A percentile compares a stretch with the other conserved stretches of the same genome.
Conservation (phyloP, 2,797 vertebrate species). For the Spinus olivaceus region DNA sequence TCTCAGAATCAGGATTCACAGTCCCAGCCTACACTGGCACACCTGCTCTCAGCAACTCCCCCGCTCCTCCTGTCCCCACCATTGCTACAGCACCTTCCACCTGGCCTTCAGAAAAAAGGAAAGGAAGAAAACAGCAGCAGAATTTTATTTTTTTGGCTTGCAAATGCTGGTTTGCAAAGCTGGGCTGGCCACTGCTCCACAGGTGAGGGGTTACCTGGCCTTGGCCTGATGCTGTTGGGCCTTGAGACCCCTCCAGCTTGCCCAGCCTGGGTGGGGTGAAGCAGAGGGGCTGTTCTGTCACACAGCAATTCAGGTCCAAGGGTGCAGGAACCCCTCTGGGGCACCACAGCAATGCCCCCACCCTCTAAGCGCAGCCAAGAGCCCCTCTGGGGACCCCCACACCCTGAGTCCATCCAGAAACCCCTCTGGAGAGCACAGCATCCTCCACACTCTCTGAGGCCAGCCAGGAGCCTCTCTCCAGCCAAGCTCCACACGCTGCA, state of each 20-base stretch:
- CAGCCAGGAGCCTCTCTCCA: background rate
- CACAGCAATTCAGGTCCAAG: background rate
- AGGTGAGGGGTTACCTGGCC: background rate
- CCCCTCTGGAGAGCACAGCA: background rate
- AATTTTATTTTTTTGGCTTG: background rate
- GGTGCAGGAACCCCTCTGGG: background rate
- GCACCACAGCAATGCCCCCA: background rate
- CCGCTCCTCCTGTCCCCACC: background rate
- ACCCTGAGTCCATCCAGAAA: background rate
- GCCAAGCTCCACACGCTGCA: fast-evolving
- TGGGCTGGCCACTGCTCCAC: background rate
- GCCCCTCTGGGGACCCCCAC: too few relatives aligned
- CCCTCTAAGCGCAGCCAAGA: background rate
- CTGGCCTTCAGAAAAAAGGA: background rate
- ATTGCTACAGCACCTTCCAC: background rate
- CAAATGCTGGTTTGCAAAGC: background rate
- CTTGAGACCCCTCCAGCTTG: too few relatives aligned
- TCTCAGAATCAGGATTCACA: background rate
- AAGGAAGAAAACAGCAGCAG: background rate
- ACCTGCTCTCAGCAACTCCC: background rate
- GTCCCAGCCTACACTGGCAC: background rate
- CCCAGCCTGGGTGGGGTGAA: background rate
- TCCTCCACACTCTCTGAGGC: background rate
- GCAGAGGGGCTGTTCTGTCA: background rate
- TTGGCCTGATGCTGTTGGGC: background rate